A percentile compares a stretch with the other conserved stretches of the same genome.
phyloP scores from a whole-genome alignment of 2,888 invertebrate species.

The Caenorhabditis sp. region DNA sequence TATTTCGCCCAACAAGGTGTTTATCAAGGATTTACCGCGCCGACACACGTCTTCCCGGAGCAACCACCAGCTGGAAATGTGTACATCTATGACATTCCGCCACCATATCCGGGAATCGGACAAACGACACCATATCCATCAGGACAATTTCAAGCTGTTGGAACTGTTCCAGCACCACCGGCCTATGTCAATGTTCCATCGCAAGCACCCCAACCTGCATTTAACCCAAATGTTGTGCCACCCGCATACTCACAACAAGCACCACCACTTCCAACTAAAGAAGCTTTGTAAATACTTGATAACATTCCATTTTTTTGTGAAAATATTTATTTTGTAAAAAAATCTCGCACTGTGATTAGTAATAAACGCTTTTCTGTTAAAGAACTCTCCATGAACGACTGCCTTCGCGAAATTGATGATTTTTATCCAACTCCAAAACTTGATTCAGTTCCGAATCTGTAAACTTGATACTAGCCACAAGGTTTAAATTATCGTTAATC shows the following conservation, averaged over 20 bases:
- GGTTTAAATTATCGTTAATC: slow-evolving; percentile 29
- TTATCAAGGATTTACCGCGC: slow-evolving; percentile 67
- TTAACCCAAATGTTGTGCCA: slow-evolving; percentile 21
- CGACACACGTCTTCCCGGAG: slow-evolving; percentile 67
- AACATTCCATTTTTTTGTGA: background rate
- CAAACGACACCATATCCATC: slow-evolving; percentile 50
- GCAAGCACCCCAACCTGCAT: slow-evolving; percentile 22
- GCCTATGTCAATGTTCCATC: slow-evolving; percentile 8
- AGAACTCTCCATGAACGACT: slow-evolving; percentile 31
- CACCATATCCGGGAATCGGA: slow-evolving; percentile 68
- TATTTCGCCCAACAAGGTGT: slow-evolving; percentile 55
- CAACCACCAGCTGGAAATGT: slow-evolving; percentile 66
- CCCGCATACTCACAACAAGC: slow-evolving; percentile 24
- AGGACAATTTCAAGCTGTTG: slow-evolving; percentile 37
- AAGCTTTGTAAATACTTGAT: slow-evolving; percentile 8
- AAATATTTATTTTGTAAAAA: background rate
- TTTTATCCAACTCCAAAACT: slow-evolving; percentile 25
- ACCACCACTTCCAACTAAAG: slow-evolving; percentile 41
- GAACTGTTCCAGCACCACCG: slow-evolving; percentile 15
- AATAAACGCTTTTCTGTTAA: background rate
- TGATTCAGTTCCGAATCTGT: slow-evolving; percentile 23
- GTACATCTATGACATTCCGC: slow-evolving; percentile 69
- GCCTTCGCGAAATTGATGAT: slow-evolving; percentile 30
- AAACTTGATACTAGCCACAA: slow-evolving; percentile 5
- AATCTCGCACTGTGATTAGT: background rate